Conservation (phyloP, 2,113 vertebrate genomes). For the Rhinichthys klamathensis region DNA sequence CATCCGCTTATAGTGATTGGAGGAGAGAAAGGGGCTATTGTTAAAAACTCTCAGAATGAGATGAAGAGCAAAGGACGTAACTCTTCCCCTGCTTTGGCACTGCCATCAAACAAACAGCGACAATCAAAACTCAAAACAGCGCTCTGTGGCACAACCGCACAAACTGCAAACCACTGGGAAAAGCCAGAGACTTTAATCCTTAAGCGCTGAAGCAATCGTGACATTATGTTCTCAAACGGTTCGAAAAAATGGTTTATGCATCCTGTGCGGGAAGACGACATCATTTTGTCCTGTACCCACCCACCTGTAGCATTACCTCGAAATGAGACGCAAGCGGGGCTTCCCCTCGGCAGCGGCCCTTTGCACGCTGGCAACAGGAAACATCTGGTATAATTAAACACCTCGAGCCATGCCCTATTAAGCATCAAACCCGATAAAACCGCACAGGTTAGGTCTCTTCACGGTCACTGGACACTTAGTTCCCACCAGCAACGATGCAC, state of each 20-base stretch:
- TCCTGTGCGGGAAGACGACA: not conserved
- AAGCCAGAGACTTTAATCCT: not conserved
- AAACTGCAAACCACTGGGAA: not conserved
- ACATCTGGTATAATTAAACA: constrained; percentile 30
- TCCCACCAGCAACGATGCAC: not conserved
- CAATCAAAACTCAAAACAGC: constrained; percentile 55
- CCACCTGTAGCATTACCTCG: not conserved
- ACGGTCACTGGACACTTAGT: not conserved
- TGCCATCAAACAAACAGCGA: constrained; percentile 6
- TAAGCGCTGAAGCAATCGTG: not conserved
- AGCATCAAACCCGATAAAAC: constrained; percentile 5
- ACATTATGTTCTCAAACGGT: not conserved
- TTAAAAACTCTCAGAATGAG: not conserved
- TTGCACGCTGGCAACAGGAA: not conserved
- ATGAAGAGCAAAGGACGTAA: not conserved
- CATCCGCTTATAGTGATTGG: constrained; percentile 58
- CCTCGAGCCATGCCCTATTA: constrained; percentile 13
- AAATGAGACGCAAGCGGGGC: constrained; percentile 43
- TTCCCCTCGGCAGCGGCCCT: not conserved
- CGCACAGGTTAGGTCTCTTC: not conserved
- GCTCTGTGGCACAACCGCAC: not conserved
- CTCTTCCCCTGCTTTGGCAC: not conserved
- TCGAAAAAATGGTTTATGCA: not conserved
- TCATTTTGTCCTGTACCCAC: not conserved
- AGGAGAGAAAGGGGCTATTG: constrained; percentile 44